Evolutionary conservation across 64 coral and sea anemone species (phyloP), one percentile per base, ranked within the genome.

Genomic region (Actinia equina): DNA sequence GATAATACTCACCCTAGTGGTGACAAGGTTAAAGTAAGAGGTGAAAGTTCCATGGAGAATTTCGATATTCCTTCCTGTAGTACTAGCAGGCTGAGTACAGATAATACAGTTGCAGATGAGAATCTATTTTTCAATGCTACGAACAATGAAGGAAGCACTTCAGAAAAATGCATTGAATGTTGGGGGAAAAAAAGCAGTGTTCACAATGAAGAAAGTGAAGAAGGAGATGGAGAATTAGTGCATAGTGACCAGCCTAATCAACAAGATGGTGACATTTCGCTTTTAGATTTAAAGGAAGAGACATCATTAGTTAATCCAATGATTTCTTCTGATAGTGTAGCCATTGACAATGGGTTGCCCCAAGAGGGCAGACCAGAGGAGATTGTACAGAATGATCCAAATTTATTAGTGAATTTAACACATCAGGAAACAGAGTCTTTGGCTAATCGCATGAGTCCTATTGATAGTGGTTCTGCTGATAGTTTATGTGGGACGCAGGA

Each of bases 391-490:
- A 82, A 74, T 74, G 69, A 74, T 74, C 14, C 69, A 26, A 74
- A 30, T 74, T 26, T 74, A 26, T 41, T 74, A 41, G n/a, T 12
- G 41, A 9, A 30, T 74, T 13, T 37, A 13, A 2, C n/a, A 41
- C 9, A 6, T 74, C 23, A 30, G 26, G 69, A 74, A 74, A 1
- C n/a, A 25, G 69, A n/a, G 19, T 65, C 62, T 65, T 25, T 41
- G 12, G 26, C 69, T 74, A 10, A 74, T 41, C 2, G 69, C 69
- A 27, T 42, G 27, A 74, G 69, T 3, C 10, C 69, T 74, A 74
- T 74, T 81, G 78, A 81, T 6, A 81, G 78, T 49, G 49, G 78
- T 18, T 81, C 78, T 49, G 78, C 78, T 13, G 78, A 52, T 81
- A 81, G 78, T n/a, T 43, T 63, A 85, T 58, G 53, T 63, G 83